phyloP scores from a whole-genome alignment of 2,888 invertebrate species.

The Thymelicus lineola region DNA sequence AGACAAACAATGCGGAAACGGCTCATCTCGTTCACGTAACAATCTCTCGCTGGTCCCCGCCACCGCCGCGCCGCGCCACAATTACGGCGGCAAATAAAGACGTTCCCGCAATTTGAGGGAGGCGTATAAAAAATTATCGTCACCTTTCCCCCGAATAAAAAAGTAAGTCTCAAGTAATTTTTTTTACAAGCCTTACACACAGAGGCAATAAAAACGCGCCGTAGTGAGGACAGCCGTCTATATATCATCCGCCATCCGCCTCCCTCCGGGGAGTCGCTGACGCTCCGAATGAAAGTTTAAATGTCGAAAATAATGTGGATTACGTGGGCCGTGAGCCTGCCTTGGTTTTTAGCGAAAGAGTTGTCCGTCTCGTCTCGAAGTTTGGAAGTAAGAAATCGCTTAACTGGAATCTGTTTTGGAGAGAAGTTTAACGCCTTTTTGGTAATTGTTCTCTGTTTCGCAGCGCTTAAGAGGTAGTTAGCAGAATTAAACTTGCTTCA shows the following conservation, averaged over 20 bases:
- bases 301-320: slow-evolving; percentile 70
- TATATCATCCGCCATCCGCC: slow-evolving; percentile 70
- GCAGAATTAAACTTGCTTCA: slow-evolving; percentile 33
- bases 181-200: slow-evolving; percentile 79
- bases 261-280: slow-evolving; percentile 59
- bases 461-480: slow-evolving; percentile 28
- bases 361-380: slow-evolving; percentile 34
- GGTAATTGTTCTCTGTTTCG: slow-evolving; percentile 36
- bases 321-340: slow-evolving; percentile 57
- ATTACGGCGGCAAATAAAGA: slow-evolving; percentile 60
- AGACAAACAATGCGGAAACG: slow-evolving; percentile 37
- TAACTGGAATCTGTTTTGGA: slow-evolving; percentile 17
- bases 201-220: slow-evolving; percentile 76
- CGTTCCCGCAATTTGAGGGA: slow-evolving; percentile 62
- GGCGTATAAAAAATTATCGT: slow-evolving; percentile 68
- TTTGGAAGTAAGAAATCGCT: slow-evolving; percentile 24
- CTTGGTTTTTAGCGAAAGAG: slow-evolving; percentile 38
- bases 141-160: slow-evolving; percentile 60
- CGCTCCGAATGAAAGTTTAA: slow-evolving; percentile 76
- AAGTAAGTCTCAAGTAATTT: slow-evolving; percentile 73
- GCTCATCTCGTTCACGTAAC: slow-evolving; percentile 33
- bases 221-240: slow-evolving; percentile 62
- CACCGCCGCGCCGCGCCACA: slow-evolving; percentile 30
- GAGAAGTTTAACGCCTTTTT: slow-evolving; percentile 31
- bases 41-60: slow-evolving; percentile 16